A percentile compares a stretch with the other conserved stretches of the same genome.
Evolutionary conservation across 2,113 vertebrate species (phyloP).

Genomic region (Gorilla gorilla): DNA sequence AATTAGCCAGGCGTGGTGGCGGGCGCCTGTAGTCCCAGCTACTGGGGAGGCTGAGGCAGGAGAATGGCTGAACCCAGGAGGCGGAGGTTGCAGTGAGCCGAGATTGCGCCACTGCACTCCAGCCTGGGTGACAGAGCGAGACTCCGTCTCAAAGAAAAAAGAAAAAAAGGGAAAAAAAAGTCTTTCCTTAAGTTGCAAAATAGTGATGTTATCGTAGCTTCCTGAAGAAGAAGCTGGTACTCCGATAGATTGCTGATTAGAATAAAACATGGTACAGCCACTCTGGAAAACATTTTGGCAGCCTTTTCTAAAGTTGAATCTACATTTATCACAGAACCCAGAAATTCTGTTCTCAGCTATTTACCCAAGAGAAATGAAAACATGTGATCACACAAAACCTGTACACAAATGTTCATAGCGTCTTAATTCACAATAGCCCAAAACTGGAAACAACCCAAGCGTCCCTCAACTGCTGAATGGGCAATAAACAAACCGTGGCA

Average conservation of each 20-base stretch:
- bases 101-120: too few species aligned
- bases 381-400: neutral
- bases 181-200: neutral
- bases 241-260: neutral
- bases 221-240: neutral
- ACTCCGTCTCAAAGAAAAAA: too few species aligned
- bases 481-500: neutral
- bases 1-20: too few species aligned
- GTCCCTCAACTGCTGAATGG: neutral
- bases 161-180: neutral
- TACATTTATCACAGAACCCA: neutral
- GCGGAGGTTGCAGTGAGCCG: too few species aligned
- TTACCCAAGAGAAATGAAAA: neutral
- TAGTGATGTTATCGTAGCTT: neutral
- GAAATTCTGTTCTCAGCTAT: neutral
- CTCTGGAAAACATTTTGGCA: neutral
- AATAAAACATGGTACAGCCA: accelerated
- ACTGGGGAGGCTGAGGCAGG: too few species aligned
- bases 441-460: neutral
- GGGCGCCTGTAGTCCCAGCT: too few species aligned
- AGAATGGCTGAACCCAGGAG: too few species aligned
- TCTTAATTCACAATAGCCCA: neutral
- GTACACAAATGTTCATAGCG: neutral
- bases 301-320: neutral
- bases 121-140: too few species aligned